Base-by-base conservation (phyloP, 2,888 invertebrate genomes). In the Dascillus cervinus region DNA sequence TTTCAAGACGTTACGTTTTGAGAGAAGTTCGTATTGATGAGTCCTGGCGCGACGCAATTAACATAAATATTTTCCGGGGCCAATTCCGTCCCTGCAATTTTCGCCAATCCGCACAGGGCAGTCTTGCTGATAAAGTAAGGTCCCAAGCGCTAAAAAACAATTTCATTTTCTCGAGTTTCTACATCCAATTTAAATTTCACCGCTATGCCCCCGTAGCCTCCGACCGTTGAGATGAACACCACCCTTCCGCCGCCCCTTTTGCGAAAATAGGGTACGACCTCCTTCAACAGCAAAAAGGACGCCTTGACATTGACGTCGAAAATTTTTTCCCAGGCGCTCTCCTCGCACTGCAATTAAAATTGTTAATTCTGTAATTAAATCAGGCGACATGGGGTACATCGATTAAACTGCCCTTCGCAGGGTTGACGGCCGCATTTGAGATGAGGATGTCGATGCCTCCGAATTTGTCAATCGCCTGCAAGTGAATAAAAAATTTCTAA, bases 351-450 rank as follows among this genome's bases (percentile, higher is more conserved):
- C 22, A 69, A 15, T 6, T 11, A 22, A 28, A 4, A 26, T 34
- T 40, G 37, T 43, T 62, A 78, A 79, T 55, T 90, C 85, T 28
- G 94, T 64, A 34, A 91, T 75, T 24, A 79, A 74, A 13, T 87
- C 85, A 41, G 86, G 80, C 13, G 71, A 65, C 11, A n/a, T n/a
- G n/a, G n/a, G n/a, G n/a, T n/a, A n/a, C n/a, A n/a, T n/a, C n/a
- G n/a, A n/a, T n/a, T n/a, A n/a, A n/a, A n/a, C n/a, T n/a, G n/a
- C n/a, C n/a, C n/a, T n/a, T n/a, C n/a, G 71, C 66, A 11, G 96
- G 95, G 66, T 92, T 96, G 0, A 81, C 83, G 10, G 87, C 95
- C 29, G 95, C 96, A 71, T 96, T 97, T 4, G 92, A 92, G n/a
- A 97, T 80, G 8, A 97, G 69, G 56, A 96, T 91, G 63, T 97